Conservation (phyloP, 2,113 vertebrate genomes). For the Bettongia penicillata region DNA sequence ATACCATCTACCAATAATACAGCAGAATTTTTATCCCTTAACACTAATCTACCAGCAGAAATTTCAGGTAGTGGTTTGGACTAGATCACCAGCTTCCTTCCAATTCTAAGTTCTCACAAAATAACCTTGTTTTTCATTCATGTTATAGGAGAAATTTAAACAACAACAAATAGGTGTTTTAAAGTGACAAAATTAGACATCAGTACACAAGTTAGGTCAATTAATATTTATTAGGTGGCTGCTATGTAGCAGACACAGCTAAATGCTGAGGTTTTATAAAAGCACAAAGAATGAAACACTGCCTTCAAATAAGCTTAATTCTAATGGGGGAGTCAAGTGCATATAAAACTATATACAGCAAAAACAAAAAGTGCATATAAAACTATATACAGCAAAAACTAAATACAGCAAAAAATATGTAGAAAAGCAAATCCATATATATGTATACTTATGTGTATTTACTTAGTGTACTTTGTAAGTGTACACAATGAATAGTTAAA, state of each 20-base stretch:
- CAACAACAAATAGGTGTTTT: background rate
- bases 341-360: background rate
- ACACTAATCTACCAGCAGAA: background rate
- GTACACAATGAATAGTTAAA: background rate
- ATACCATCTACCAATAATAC: background rate
- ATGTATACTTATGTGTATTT: background rate
- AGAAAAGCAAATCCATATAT: too few relatives aligned
- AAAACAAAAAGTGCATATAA: background rate
- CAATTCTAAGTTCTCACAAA: conserved; percentile 8
- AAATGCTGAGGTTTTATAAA: background rate
- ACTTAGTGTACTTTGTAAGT: background rate
- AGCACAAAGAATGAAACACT: background rate
- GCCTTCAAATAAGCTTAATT: background rate
- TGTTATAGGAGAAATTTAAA: background rate
- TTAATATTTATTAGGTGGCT: background rate
- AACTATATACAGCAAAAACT: background rate
- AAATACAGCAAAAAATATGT: too few relatives aligned
- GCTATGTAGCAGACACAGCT: background rate
- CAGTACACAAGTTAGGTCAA: background rate
- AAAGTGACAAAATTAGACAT: background rate
- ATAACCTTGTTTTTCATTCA: background rate
- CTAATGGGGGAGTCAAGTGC: background rate
- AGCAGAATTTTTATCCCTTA: background rate
- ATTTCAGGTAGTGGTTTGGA: background rate
- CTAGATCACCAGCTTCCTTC: background rate